These are phyloP conservation scores for Pristionchus fissidentatus DNA, from an alignment of 2,888 invertebrate species.

Conservation along the genomic window DNA sequence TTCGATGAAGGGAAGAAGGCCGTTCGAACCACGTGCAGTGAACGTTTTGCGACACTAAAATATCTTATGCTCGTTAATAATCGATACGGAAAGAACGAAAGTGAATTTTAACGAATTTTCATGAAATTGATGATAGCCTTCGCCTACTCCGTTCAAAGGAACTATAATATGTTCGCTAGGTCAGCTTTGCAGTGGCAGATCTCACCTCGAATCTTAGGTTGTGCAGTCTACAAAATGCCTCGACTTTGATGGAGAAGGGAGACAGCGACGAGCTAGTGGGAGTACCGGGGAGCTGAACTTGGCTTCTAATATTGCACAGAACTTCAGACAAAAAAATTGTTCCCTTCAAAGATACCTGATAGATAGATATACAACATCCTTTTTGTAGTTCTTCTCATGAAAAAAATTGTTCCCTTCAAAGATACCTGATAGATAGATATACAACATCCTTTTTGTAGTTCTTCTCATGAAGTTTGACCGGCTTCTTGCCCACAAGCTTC, in stretches of 20 bases:
- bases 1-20: conserved; percentile 63
- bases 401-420: too few species aligned
- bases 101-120: too few species aligned
- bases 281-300: conserved; percentile 67
- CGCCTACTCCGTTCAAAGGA: too few species aligned
- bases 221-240: conserved; percentile 70
- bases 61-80: too few species aligned
- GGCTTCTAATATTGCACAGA: too few species aligned
- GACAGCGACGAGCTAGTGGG: conserved; percentile 69
- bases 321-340: too few species aligned
- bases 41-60: conserved; percentile 50
- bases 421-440: conserved; percentile 65
- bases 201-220: conserved; percentile 70
- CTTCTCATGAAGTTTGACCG: background rate
- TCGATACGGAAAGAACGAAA: background rate
- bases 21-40: conserved; percentile 55
- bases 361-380: too few species aligned
- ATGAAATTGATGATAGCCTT: too few species aligned
- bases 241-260: conserved; percentile 72
- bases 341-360: too few species aligned
- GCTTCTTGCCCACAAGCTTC: background rate
- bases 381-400: too few species aligned
- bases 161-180: too few species aligned
- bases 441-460: conserved; percentile 70
- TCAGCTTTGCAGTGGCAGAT: too few species aligned